These are phyloP conservation scores for Euproctis similis DNA, from an alignment of 2,888 invertebrate species.

Conservation along the genomic window DNA sequence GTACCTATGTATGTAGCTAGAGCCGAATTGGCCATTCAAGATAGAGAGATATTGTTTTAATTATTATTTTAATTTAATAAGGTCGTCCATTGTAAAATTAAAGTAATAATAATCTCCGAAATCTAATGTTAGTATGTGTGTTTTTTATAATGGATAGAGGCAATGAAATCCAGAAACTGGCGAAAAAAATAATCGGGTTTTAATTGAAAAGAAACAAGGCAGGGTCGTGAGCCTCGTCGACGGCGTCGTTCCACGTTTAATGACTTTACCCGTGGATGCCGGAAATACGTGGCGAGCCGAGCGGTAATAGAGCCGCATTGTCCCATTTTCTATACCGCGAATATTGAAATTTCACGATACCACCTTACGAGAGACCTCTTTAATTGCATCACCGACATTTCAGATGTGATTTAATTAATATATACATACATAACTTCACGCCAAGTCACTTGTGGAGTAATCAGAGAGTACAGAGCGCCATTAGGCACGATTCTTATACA, in stretches of 20 bases:
- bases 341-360: conserved; percentile 67
- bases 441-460: too few species aligned
- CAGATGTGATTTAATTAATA: not conserved
- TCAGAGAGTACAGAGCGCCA: too few species aligned
- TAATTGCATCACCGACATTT: conserved; percentile 25
- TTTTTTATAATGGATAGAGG: too few species aligned
- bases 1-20: too few species aligned
- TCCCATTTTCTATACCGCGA: conserved; percentile 63
- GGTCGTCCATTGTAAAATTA: too few species aligned
- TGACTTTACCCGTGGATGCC: conserved; percentile 64
- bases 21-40: too few species aligned
- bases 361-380: conserved; percentile 42
- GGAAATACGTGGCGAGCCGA: conserved; percentile 68
- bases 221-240: conserved; percentile 21
- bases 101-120: too few species aligned
- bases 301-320: conserved; percentile 66
- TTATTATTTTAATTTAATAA: too few species aligned
- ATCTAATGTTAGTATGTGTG: too few species aligned
- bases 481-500: too few species aligned
- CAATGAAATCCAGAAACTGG: too few species aligned
- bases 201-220: conserved; percentile 55
- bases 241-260: conserved; percentile 50
- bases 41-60: too few species aligned
- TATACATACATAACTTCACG: not conserved
- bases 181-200: conserved; percentile 48